A percentile compares a stretch with the other conserved stretches of the same genome.
Evolutionary conservation across 1,140 invertebrate genomes (phyloP).

Genomic region (Formica exsecta): DNA sequence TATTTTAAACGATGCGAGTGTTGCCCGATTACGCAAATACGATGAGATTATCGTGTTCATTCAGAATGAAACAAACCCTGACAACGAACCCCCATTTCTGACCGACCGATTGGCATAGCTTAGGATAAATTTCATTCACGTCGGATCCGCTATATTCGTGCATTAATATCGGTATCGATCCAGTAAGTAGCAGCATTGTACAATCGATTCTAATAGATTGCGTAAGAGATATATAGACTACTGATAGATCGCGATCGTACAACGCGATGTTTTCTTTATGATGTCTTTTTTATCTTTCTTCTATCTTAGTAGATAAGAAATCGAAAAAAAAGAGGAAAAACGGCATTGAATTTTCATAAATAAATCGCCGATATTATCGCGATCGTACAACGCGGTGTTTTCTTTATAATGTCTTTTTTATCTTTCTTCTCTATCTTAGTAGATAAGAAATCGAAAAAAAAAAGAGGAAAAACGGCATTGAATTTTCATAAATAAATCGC

Average conservation of each 20-base stretch:
- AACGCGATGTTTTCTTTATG: not conserved
- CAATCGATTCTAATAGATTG: slow-evolving; percentile 57
- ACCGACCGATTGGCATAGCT: slow-evolving; percentile 45
- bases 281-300: not conserved
- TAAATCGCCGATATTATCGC: slow-evolving; percentile 32
- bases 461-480: too few species aligned
- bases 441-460: not conserved
- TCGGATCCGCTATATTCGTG: slow-evolving; percentile 66
- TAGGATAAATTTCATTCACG: slow-evolving; percentile 77
- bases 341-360: slow-evolving; percentile 60
- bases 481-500: slow-evolving; percentile 57
- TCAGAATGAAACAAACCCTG: slow-evolving; percentile 42
- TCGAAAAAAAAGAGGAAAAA: not conserved
- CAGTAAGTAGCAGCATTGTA: slow-evolving; percentile 66
- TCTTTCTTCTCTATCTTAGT: not conserved
- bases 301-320: not conserved
- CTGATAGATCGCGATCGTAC: slow-evolving; percentile 6
- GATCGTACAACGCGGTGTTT: not conserved
- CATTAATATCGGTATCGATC: slow-evolving; percentile 72
- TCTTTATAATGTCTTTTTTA: not conserved
- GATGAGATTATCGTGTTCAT: slow-evolving; percentile 19
- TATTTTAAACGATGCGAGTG: not conserved
- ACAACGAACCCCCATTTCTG: slow-evolving; percentile 46
- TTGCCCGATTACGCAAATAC: slow-evolving; percentile 36
- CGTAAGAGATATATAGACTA: slow-evolving; percentile 50